phyloP scores from a whole-genome alignment of 2,113 vertebrate species.

The Heloderma charlesbogerti region DNA sequence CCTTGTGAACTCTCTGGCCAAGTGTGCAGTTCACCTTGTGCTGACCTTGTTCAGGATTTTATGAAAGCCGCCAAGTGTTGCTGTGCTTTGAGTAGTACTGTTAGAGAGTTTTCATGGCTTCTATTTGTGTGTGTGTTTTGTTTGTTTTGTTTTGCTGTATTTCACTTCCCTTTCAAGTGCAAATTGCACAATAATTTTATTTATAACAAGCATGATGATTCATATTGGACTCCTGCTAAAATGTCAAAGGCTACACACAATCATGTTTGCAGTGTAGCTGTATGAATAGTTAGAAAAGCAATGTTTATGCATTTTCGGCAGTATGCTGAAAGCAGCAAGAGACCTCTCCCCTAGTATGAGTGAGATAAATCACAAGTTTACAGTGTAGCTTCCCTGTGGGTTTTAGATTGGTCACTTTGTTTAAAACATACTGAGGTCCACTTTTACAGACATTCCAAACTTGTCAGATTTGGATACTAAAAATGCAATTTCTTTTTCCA shows the following conservation, averaged over 20 bases:
- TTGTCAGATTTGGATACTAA: slow-evolving; percentile 36
- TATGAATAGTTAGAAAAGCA: not conserved
- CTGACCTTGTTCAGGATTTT: not conserved
- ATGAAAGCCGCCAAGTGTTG: not conserved
- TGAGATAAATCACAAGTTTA: slow-evolving; percentile 19
- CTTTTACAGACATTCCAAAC: slow-evolving; percentile 35
- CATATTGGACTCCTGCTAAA: slow-evolving; percentile 25
- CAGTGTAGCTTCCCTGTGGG: not conserved
- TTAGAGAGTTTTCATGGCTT: not conserved
- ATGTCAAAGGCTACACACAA: slow-evolving; percentile 7
- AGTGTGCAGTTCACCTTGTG: not conserved
- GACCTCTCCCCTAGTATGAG: not conserved
- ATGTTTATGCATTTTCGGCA: slow-evolving; percentile 8
- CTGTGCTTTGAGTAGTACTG: not conserved
- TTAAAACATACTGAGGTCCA: slow-evolving; percentile 5
- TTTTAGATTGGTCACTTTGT: slow-evolving; percentile 33
- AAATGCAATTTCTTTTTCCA: slow-evolving; percentile 37
- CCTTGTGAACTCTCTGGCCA: not conserved
- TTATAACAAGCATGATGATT: slow-evolving; percentile 37
- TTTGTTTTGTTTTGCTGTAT: not conserved
- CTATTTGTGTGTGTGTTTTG: not conserved
- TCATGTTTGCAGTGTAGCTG: not conserved
- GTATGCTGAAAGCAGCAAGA: not conserved
- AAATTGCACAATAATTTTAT: slow-evolving; percentile 22
- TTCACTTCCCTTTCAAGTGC: not conserved